phyloP scores from a whole-genome alignment of 2,888 invertebrate species.

The Amblyjoppa proteus region DNA sequence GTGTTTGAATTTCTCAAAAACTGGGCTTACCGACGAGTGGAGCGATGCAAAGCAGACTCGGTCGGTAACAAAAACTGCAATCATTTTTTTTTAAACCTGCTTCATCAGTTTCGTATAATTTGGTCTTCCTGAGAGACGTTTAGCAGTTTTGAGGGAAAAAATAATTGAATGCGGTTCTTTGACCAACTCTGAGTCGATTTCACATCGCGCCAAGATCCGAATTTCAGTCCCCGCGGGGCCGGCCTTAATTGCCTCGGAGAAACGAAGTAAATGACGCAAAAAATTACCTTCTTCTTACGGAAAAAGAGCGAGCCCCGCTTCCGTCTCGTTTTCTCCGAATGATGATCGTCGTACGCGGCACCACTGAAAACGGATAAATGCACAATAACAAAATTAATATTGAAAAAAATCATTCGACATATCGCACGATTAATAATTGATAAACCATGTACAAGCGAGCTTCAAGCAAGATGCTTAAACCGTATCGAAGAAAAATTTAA shows the following conservation, averaged over 20 bases:
- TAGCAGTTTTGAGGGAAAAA: too few relatives aligned
- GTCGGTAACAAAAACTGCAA: too few relatives aligned
- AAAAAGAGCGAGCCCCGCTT: slow-evolving; percentile 96
- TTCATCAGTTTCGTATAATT: too few relatives aligned
- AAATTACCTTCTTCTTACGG: slow-evolving; percentile 93
- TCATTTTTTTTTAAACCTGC: too few relatives aligned
- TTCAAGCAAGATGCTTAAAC: slow-evolving; percentile 81
- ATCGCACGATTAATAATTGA: slow-evolving; percentile 6
- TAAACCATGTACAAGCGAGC: slow-evolving; percentile 35
- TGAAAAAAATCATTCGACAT: neutral
- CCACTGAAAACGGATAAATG: slow-evolving; percentile 73
- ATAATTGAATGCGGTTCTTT: too few relatives aligned
- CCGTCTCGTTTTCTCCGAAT: slow-evolving; percentile 92
- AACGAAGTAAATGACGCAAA: slow-evolving; percentile 21
- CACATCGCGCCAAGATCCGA: neutral
- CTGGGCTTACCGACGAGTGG: too few relatives aligned
- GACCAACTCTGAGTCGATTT: too few relatives aligned
- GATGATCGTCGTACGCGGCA: slow-evolving; percentile 87
- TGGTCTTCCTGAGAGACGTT: too few relatives aligned
- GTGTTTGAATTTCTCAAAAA: too few relatives aligned
- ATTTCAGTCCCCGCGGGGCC: neutral
- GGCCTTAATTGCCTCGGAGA: too few relatives aligned
- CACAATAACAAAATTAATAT: too few relatives aligned
- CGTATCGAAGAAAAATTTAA: slow-evolving; percentile 64
- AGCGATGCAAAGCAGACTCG: too few relatives aligned